These are phyloP conservation scores for Cydia amplana DNA, from an alignment of 1,140 invertebrate species.

Conservation along the genomic window DNA sequence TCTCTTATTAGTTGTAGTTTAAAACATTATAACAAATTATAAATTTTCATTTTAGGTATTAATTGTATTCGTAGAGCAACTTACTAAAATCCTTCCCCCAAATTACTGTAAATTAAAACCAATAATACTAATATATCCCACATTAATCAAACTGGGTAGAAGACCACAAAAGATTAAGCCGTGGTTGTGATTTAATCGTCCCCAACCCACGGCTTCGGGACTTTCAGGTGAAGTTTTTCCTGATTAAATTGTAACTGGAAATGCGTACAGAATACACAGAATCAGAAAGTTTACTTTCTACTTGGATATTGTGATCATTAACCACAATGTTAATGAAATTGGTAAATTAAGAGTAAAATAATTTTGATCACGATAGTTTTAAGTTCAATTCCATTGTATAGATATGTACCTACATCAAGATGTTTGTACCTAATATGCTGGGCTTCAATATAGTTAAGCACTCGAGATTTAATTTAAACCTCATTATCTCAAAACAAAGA, in stretches of 20 bases:
- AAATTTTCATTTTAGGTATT: too few relatives aligned
- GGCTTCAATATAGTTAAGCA: too few relatives aligned
- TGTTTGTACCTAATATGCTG: too few relatives aligned
- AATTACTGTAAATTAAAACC: background rate
- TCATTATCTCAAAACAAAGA: too few relatives aligned
- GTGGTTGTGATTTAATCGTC: background rate
- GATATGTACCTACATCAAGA: too few relatives aligned
- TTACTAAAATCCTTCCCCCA: background rate
- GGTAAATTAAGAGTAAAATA: background rate
- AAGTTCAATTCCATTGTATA: background rate
- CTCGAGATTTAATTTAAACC: too few relatives aligned
- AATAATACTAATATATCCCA: background rate
- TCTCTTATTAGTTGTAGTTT: background rate
- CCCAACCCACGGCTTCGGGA: background rate
- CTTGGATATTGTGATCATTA: background rate
- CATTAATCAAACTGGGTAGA: background rate
- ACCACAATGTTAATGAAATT: background rate
- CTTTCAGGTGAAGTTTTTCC: conserved; percentile 23
- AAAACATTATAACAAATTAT: too few relatives aligned
- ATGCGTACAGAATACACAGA: background rate
- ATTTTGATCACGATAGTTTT: background rate
- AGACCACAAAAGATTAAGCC: background rate
- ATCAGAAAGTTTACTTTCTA: background rate
- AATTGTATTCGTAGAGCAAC: background rate
- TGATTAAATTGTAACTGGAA: conserved; percentile 18